Evolutionary conservation across 2,797 vertebrate species (phyloP).

Genomic region (Rhabdophis nuchalis): DNA sequence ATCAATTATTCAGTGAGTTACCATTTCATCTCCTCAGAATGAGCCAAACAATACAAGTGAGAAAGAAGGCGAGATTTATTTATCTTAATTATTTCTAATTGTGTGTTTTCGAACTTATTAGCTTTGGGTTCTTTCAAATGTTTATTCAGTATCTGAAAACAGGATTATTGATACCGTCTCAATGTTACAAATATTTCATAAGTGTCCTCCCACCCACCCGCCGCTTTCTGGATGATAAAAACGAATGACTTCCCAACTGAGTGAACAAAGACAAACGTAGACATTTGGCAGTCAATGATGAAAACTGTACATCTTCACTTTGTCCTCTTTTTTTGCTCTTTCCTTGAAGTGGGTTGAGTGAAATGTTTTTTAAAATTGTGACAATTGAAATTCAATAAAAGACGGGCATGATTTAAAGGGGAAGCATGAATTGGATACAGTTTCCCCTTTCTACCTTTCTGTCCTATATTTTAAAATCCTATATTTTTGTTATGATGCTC

Average conservation of each 20-base stretch:
- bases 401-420: no score
- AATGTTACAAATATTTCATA: conserved; percentile 19
- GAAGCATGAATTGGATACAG: neutral
- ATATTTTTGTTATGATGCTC: neutral
- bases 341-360: neutral
- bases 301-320: neutral
- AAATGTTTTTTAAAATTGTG: neutral
- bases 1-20: conserved; percentile 45
- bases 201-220: neutral
- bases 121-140: conserved; percentile 11
- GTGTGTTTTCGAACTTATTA: conserved; percentile 31
- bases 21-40: conserved; percentile 11
- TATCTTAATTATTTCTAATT: conserved; percentile 37
- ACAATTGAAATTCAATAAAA: neutral
- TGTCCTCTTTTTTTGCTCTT: neutral
- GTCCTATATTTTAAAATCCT: neutral
- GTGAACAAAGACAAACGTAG: conserved; percentile 6
- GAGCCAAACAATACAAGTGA: conserved; percentile 42
- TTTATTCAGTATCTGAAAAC: conserved; percentile 21
- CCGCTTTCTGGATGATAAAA: neutral
- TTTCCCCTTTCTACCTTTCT: neutral
- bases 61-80: conserved; percentile 47
- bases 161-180: neutral
- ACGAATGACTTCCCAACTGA: neutral
- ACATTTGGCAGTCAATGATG: neutral